Conservation (phyloP, 1,140 invertebrate species). For the Heliconius hermathena region DNA sequence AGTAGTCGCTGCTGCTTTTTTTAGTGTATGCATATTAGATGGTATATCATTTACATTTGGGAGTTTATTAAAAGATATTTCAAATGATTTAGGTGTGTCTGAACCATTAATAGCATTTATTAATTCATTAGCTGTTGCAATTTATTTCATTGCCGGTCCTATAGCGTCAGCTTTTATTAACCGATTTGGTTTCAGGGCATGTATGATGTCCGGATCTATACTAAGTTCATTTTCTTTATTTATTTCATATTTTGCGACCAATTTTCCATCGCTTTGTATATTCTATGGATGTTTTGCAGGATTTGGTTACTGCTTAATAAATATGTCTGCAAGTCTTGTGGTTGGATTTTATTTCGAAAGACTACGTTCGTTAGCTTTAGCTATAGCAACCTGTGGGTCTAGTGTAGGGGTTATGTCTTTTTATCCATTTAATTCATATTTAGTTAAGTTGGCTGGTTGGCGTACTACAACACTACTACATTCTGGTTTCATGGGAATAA, state of each 20-base stretch:
- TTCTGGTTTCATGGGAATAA: constrained; percentile 81
- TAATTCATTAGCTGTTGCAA: constrained; percentile 67
- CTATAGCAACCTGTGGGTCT: constrained; percentile 90
- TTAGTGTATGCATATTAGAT: constrained; percentile 62
- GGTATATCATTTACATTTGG: constrained; percentile 70
- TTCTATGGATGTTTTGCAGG: constrained; percentile 83
- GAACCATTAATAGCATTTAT: constrained; percentile 59
- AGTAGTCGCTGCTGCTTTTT: constrained; percentile 62
- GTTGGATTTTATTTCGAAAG: constrained; percentile 93
- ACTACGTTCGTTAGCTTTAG: constrained; percentile 88
- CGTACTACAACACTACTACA: constrained; percentile 87
- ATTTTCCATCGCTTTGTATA: constrained; percentile 53
- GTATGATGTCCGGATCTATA: constrained; percentile 85
- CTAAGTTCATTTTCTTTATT: constrained; percentile 62
- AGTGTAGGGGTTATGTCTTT: constrained; percentile 89
- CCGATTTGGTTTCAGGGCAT: constrained; percentile 87
- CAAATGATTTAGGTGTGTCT: constrained; percentile 54
- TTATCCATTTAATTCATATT: constrained; percentile 84
- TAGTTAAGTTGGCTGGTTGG: constrained; percentile 89
- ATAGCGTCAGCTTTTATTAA: constrained; percentile 89
- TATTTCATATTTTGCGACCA: constrained; percentile 62
- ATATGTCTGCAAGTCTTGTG: constrained; percentile 85
- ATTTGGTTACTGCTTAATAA: constrained; percentile 89
- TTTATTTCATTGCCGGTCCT: constrained; percentile 84
- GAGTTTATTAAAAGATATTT: constrained; percentile 61